Evolutionary conservation across 2,888 invertebrate genomes (phyloP).

Genomic region (Sinotaia quadrata): DNA sequence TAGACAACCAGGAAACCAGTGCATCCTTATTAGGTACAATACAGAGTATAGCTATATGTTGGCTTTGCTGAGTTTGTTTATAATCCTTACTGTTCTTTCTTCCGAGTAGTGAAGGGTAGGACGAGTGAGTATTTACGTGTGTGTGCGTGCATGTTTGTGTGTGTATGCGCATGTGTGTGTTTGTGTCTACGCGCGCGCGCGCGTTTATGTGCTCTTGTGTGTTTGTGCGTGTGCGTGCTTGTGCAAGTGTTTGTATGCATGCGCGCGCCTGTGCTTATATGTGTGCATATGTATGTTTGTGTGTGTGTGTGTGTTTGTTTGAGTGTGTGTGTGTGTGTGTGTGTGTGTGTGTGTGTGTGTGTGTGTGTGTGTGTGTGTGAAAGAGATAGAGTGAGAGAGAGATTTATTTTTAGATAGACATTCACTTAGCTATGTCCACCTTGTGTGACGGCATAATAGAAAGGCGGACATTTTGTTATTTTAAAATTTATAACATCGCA

Average conservation of each 20-base stretch:
- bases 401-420: too few species aligned
- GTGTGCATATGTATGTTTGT: neutral
- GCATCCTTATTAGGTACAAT: constrained; percentile 66
- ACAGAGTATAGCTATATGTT: too few species aligned
- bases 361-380: too few species aligned
- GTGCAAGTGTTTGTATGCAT: neutral
- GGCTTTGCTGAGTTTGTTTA: too few species aligned
- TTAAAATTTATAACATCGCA: neutral
- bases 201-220: neutral
- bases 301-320: neutral
- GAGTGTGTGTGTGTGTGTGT: too few species aligned
- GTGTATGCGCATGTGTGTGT: neutral
- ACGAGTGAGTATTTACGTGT: constrained; percentile 9
- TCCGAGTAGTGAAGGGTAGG: too few species aligned
- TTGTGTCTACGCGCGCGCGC: neutral
- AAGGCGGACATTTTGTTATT: too few species aligned
- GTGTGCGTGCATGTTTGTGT: neutral
- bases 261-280: neutral
- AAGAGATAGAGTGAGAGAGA: too few species aligned
- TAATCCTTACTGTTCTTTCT: too few species aligned
- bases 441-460: too few species aligned
- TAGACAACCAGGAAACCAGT: constrained; percentile 60
- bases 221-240: neutral
- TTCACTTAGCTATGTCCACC: too few species aligned
- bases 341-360: too few species aligned